Conservation (phyloP, 1,140 invertebrate species). For the Hyposmocoma kahamanoa region DNA sequence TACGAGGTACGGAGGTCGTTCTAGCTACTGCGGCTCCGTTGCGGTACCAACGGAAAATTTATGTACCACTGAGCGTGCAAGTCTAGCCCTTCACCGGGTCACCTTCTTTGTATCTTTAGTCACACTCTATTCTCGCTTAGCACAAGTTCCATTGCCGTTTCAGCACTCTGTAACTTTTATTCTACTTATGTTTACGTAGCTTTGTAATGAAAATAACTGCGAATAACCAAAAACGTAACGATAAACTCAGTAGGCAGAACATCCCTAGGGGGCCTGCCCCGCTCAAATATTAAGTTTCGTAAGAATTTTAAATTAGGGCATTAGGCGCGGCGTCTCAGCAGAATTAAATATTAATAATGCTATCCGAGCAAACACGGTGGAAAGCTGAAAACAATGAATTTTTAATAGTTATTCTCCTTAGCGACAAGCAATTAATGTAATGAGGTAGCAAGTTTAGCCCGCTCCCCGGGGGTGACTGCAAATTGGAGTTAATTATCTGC, state of each 20-base stretch:
- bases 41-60: slow-evolving; percentile 62
- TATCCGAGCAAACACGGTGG: slow-evolving; percentile 40
- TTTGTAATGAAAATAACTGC: slow-evolving; percentile 42
- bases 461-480: slow-evolving; percentile 17
- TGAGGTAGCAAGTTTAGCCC: slow-evolving; percentile 41
- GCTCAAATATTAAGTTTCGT: slow-evolving; percentile 67
- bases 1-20: slow-evolving; percentile 45
- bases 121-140: slow-evolving; percentile 25
- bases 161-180: not conserved
- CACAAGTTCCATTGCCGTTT: slow-evolving; percentile 37
- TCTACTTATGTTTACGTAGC: slow-evolving; percentile 20
- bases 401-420: slow-evolving; percentile 60
- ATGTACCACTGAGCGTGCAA: slow-evolving; percentile 61
- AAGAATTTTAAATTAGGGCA: slow-evolving; percentile 67
- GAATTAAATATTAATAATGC: slow-evolving; percentile 67
- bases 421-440: slow-evolving; percentile 42
- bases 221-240: slow-evolving; percentile 35
- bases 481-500: slow-evolving; percentile 34
- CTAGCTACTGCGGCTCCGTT: slow-evolving; percentile 59
- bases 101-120: slow-evolving; percentile 29
- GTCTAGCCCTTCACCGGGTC: slow-evolving; percentile 36
- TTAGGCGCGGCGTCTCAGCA: slow-evolving; percentile 49
- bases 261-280: slow-evolving; percentile 36
- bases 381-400: slow-evolving; percentile 56
- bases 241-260: slow-evolving; percentile 34